Conservation (phyloP, 2,113 vertebrate genomes). For the Ctenodactylus gundi region DNA sequence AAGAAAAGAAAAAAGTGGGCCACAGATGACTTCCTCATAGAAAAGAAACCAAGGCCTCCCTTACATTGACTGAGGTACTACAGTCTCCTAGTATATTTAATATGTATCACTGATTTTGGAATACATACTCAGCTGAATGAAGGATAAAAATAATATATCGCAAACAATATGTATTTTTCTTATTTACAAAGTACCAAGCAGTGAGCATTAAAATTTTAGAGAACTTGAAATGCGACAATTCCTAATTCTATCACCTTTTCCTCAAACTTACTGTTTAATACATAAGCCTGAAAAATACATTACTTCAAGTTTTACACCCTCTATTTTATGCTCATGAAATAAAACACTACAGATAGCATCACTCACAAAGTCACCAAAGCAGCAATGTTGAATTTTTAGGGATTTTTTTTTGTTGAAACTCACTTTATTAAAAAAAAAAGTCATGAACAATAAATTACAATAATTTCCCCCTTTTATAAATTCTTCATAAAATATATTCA, state of each 20-base stretch:
- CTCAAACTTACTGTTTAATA: slow-evolving; percentile 8
- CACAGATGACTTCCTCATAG: not conserved
- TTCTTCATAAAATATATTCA: slow-evolving; percentile 88
- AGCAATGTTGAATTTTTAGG: slow-evolving; percentile 34
- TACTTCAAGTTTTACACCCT: not conserved
- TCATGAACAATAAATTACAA: slow-evolving; percentile 89
- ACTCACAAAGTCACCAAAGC: slow-evolving; percentile 39
- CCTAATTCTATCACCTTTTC: slow-evolving; percentile 15
- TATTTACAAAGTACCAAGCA: not conserved
- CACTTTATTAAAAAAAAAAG: slow-evolving; percentile 84
- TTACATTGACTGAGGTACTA: not conserved
- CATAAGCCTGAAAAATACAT: slow-evolving; percentile 12
- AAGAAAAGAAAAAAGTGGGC: not conserved
- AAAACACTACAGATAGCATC: not conserved
- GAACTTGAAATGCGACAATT: slow-evolving; percentile 44
- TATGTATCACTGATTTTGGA: not conserved
- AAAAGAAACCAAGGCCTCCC: slow-evolving; percentile 23
- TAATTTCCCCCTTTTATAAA: slow-evolving; percentile 84
- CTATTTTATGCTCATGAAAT: not conserved
- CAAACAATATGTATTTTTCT: slow-evolving; percentile 28
- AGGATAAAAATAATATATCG: not conserved
- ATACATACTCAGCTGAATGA: slow-evolving; percentile 15
- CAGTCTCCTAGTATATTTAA: not conserved
- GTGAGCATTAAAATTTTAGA: slow-evolving; percentile 22
- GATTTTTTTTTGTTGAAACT: slow-evolving; percentile 72